Conservation (phyloP, 1,140 invertebrate genomes). For the Lerema accius region DNA sequence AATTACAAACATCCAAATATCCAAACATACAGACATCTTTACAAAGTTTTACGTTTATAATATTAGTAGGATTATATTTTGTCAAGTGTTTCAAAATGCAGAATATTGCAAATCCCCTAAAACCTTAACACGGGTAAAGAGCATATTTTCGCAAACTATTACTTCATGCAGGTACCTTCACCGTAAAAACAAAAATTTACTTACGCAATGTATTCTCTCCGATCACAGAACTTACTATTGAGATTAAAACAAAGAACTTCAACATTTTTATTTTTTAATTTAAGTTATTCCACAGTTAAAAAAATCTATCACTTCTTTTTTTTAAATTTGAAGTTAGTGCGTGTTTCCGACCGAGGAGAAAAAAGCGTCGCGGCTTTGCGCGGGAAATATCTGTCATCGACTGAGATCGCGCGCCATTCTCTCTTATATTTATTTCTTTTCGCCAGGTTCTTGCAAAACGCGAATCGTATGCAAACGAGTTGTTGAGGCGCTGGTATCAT, state of each 20-base stretch:
- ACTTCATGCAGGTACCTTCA: slow-evolving; percentile 24
- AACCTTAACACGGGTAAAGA: slow-evolving; percentile 29
- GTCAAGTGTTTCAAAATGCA: no score
- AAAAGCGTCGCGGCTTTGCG: slow-evolving; percentile 29
- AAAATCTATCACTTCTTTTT: slow-evolving; percentile 20
- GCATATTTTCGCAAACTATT: slow-evolving; percentile 28
- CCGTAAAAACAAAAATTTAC: slow-evolving; percentile 40
- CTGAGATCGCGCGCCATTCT: slow-evolving; percentile 49
- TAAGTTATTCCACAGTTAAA: slow-evolving; percentile 15
- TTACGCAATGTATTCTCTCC: slow-evolving; percentile 54
- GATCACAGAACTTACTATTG: slow-evolving; percentile 38
- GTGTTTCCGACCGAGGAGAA: slow-evolving; percentile 32
- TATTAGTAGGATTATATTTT: no score
- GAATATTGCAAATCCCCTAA: no score
- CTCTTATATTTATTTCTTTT: slow-evolving; percentile 50
- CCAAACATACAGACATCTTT: no score
- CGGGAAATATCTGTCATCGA: slow-evolving; percentile 35
- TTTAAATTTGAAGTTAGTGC: slow-evolving; percentile 17
- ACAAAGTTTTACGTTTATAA: no score
- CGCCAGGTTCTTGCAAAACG: slow-evolving; percentile 46
- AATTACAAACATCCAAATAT: no score
- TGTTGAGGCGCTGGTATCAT: slow-evolving; percentile 39
- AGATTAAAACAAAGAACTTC: slow-evolving; percentile 44
- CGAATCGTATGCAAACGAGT: slow-evolving; percentile 27
- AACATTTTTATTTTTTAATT: slow-evolving; percentile 41